Conservation (phyloP, 2,888 invertebrate genomes). For the Nymphalis urticae region DNA sequence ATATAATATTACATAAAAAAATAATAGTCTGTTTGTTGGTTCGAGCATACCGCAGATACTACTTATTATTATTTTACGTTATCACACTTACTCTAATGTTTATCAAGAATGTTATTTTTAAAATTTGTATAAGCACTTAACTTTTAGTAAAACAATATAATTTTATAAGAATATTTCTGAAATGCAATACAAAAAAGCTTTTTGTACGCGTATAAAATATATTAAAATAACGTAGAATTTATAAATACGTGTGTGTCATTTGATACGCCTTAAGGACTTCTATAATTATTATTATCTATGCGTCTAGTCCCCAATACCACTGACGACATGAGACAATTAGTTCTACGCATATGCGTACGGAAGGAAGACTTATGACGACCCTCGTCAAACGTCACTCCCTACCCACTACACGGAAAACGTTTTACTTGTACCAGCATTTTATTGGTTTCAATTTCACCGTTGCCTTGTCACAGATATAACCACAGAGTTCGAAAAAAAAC, state of each 20-base stretch:
- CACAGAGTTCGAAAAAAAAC: background rate
- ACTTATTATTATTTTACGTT: no score
- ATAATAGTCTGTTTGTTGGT: no score
- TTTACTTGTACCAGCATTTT: conserved; percentile 73
- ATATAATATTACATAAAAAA: no score
- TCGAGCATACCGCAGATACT: no score
- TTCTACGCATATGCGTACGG: conserved; percentile 27
- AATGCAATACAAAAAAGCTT: no score
- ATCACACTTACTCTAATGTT: no score
- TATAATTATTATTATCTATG: conserved; percentile 10
- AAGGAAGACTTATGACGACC: conserved; percentile 79
- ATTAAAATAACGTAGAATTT: no score
- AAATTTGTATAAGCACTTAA: no score
- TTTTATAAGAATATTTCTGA: no score
- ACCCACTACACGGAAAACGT: conserved; percentile 68
- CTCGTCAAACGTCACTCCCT: conserved; percentile 67
- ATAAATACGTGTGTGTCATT: background rate
- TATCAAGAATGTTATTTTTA: no score
- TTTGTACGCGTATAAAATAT: no score
- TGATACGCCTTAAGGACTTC: background rate
- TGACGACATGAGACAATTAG: conserved; percentile 24
- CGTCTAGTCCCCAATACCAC: conserved; percentile 12
- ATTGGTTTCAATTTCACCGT: conserved; percentile 78
- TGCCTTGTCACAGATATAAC: conserved; percentile 64
- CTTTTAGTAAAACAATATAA: no score